These are phyloP conservation scores for Enhydra lutris DNA, from an alignment of 2,113 vertebrate genomes.

Conservation along the genomic window DNA sequence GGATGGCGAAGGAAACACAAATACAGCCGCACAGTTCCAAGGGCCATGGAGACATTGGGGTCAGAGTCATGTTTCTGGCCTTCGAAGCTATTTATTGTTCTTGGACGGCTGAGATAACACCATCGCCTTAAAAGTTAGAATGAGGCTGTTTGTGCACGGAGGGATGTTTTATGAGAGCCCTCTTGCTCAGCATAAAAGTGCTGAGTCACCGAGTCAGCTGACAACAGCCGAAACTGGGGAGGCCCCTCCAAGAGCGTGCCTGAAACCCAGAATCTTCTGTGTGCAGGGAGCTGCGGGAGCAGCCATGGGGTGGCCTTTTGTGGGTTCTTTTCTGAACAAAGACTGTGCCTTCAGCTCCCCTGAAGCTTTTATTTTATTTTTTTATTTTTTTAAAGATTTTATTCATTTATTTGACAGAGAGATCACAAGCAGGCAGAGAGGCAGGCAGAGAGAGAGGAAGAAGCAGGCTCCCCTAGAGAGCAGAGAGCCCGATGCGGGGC, in stretches of 20 bases:
- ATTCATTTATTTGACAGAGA: too few relatives aligned
- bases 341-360: neutral
- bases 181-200: neutral
- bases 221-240: neutral
- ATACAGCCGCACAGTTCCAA: neutral
- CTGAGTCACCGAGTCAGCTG: neutral
- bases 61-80: neutral
- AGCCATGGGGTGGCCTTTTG: neutral
- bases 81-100: constrained; percentile 22
- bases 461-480: too few relatives aligned
- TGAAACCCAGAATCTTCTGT: neutral
- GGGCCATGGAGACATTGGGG: neutral
- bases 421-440: too few relatives aligned
- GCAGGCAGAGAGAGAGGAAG: too few relatives aligned
- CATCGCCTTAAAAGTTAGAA: neutral
- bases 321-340: neutral
- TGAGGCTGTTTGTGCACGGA: neutral
- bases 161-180: neutral
- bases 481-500: too few relatives aligned
- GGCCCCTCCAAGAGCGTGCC: neutral
- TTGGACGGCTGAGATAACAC: constrained; percentile 20
- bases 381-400: too few relatives aligned
- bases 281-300: neutral
- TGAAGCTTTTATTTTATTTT: neutral
- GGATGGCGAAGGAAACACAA: neutral